Conservation (phyloP, 2,797 vertebrate genomes). For the Falco columbarius region DNA sequence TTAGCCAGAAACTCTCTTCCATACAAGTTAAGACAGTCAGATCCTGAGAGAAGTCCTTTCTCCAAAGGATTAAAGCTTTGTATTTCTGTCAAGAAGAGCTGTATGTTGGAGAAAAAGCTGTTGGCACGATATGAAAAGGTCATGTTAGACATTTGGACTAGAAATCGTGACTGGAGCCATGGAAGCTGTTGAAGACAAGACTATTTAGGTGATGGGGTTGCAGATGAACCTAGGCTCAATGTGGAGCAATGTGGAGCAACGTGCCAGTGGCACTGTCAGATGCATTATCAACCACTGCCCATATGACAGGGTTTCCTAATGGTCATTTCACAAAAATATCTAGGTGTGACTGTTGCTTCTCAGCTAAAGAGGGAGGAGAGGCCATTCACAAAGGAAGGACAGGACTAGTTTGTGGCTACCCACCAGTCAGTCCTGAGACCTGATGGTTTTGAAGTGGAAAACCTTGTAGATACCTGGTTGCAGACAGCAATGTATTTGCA, state of each 20-base stretch:
- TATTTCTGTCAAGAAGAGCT: background rate
- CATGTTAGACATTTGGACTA: background rate
- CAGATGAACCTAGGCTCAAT: background rate
- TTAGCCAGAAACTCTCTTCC: background rate
- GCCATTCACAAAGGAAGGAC: background rate
- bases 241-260: background rate
- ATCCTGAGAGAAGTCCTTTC: background rate
- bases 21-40: background rate
- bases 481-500: background rate
- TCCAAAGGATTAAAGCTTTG: background rate
- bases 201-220: background rate
- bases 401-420: background rate
- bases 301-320: background rate
- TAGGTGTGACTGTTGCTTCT: background rate
- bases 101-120: background rate
- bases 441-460: background rate
- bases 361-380: background rate
- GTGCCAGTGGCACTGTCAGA: background rate
- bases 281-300: background rate
- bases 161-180: background rate
- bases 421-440: background rate
- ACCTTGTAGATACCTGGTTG: background rate
- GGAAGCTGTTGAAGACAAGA: background rate
- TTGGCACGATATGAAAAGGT: background rate
- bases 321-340: background rate